Base-by-base conservation (phyloP, 2,888 invertebrate genomes). In the Macropis europaea region DNA sequence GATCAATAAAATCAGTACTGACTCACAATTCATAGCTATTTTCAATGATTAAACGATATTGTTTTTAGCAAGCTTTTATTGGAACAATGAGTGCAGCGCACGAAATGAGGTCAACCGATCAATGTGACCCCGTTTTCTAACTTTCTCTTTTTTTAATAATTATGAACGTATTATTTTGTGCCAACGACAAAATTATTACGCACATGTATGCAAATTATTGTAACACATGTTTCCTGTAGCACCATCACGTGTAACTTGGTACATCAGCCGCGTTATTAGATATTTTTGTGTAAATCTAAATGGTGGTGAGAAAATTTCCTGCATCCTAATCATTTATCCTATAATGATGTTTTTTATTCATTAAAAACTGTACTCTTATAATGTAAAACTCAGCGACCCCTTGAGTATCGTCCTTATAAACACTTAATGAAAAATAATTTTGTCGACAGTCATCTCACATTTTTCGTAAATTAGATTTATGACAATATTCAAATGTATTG, bases 51-150 rank as follows among this genome's bases (percentile, higher is more conserved):
- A 32, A 71, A 50, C 43, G 22, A 34, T 28, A 47, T 57, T 62
- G 53, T 66, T 66, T 59, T 56, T 62, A 67, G 67, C 45, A 56
- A 74, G 66, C 63, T 56, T 60, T 76, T 52, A 70, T 40, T 53
- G 28, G 56, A 66, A 73, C 30, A 59, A 63, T 62, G 52, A 36
- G 52, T 38, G 30, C 26, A 43, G 52, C 52, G 60, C 67, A 62
- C 57, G 48, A 47, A 74, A 76, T 15, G 43, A 61, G 73, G 68
- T 48, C 62, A 48, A 42, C 40, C 71, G 74, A 77, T 75, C 77
- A 40, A 77, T 77, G 57, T n/a, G n/a, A n/a, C 2, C 11, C 19
- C 15, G 7, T 19, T 13, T 5, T 38, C 1, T 50, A 22, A 22
- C 13, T 40, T 45, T 24, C 13, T 32, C 36, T 38, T 45, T 36